phyloP scores from a whole-genome alignment of 2,797 vertebrate genomes.

The Cossypha polioptera region DNA sequence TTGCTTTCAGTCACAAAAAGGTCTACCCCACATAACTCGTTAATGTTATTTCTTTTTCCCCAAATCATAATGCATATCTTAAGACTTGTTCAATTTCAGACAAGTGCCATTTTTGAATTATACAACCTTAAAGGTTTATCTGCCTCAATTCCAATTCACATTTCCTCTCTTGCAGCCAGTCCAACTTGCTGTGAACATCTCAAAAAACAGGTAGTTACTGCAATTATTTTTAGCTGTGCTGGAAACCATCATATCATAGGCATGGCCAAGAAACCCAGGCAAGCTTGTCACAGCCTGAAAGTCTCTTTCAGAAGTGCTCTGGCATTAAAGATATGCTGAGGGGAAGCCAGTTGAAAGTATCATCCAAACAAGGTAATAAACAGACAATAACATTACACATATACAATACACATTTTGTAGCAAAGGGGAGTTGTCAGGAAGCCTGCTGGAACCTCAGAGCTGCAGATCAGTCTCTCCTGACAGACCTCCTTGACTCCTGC shows the following conservation, averaged over 20 bases:
- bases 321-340: neutral
- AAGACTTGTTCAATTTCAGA: neutral
- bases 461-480: neutral
- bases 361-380: slow-evolving; percentile 11
- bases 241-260: neutral
- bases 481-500: neutral
- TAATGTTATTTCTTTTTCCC: rapidly evolving
- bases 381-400: neutral
- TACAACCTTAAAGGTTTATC: neutral
- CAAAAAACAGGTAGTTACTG: neutral
- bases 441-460: neutral
- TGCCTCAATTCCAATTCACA: neutral
- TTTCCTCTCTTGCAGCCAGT: neutral
- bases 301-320: neutral
- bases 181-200: neutral
- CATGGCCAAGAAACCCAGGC: neutral
- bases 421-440: neutral
- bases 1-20: rapidly evolving
- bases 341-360: neutral
- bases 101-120: neutral
- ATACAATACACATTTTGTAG: neutral
- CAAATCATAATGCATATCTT: neutral
- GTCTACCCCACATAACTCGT: neutral
- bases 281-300: neutral
- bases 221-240: neutral